phyloP scores from a whole-genome alignment of 2,797 vertebrate species.

The Buceros bicornis region DNA sequence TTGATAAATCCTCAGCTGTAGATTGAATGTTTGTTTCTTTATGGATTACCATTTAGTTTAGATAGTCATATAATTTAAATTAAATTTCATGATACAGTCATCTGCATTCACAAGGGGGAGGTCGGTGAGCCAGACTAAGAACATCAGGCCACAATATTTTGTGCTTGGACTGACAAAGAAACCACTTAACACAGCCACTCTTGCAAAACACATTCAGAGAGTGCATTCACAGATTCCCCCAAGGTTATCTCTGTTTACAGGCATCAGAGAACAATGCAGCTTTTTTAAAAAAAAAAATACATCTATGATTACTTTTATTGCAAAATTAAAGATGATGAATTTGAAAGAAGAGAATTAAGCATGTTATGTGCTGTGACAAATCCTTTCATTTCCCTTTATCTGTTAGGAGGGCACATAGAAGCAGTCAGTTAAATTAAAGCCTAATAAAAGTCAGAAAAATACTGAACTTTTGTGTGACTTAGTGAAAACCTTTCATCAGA shows the following conservation, averaged over 20 bases:
- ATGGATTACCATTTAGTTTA: neutral
- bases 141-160: neutral
- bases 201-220: neutral
- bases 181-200: neutral
- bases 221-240: neutral
- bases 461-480: neutral
- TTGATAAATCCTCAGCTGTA: neutral
- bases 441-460: neutral
- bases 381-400: neutral
- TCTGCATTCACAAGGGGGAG: neutral
- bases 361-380: neutral
- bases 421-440: constrained; percentile 17
- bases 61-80: constrained; percentile 3
- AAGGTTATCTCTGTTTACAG: constrained; percentile 68
- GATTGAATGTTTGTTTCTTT: constrained; percentile 45
- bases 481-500: neutral
- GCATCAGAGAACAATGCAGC: constrained; percentile 26
- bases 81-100: neutral
- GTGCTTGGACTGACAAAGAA: constrained; percentile 12
- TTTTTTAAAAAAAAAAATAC: neutral
- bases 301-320: neutral
- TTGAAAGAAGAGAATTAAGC: neutral
- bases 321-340: constrained; percentile 35
- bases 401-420: neutral
- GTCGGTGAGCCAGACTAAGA: neutral